Conservation (phyloP, 2,888 invertebrate species). For the Biston betularia region DNA sequence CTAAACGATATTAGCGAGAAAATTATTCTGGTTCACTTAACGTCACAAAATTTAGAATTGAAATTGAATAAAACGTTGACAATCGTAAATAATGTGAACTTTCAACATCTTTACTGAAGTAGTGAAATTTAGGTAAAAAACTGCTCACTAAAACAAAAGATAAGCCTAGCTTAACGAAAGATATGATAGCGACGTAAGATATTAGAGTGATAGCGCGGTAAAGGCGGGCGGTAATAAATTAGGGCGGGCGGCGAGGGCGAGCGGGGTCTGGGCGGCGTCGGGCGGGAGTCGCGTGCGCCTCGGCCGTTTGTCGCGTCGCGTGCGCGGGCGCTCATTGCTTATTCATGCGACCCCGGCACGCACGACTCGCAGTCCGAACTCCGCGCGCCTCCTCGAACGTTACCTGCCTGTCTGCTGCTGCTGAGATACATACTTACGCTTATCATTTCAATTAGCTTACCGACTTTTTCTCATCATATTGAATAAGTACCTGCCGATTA, state of each 20-base stretch:
- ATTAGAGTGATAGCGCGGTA: conserved; percentile 70
- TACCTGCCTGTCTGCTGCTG: conserved; percentile 39
- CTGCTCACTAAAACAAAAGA: conserved; percentile 14
- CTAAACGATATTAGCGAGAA: too few relatives aligned
- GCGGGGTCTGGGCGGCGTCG: conserved; percentile 39
- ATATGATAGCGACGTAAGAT: conserved; percentile 67
- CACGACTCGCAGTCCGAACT: conserved; percentile 52
- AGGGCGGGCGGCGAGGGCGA: conserved; percentile 57
- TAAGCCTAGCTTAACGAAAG: conserved; percentile 44
- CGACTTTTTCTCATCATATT: not conserved
- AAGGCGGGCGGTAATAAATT: conserved; percentile 73
- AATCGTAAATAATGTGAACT: too few relatives aligned
- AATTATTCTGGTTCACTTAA: too few relatives aligned
- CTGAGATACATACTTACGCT: conserved; percentile 32
- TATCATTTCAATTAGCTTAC: conserved; percentile 21
- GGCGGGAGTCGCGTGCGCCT: conserved; percentile 78
- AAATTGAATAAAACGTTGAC: too few relatives aligned
- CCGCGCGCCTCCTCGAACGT: conserved; percentile 35
- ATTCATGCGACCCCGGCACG: conserved; percentile 80
- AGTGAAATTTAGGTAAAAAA: too few relatives aligned
- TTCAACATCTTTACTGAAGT: too few relatives aligned
- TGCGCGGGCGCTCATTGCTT: conserved; percentile 84
- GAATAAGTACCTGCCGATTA: too few relatives aligned
- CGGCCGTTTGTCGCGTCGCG: conserved; percentile 74
- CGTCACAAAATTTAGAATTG: too few relatives aligned